Percentiles rank a stretch among this genome's conserved stretches.
phyloP scores from a whole-genome alignment of 2,113 vertebrate species.

The Natator depressus region DNA sequence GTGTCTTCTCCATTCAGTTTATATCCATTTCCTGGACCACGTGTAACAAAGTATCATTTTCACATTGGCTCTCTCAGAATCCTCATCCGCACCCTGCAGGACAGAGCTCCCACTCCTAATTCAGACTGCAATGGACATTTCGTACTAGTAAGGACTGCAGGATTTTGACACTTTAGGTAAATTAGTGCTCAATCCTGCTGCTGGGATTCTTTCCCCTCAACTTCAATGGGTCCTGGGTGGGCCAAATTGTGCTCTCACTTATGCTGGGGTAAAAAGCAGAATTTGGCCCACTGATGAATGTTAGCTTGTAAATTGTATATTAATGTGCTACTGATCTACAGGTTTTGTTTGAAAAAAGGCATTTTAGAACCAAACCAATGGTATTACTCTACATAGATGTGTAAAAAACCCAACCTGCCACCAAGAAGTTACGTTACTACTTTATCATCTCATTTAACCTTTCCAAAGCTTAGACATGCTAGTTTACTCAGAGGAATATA shows the following conservation, averaged over 20 bases:
- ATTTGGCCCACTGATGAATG: not conserved
- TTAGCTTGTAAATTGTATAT: not conserved
- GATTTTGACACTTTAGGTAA: not conserved
- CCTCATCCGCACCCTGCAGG: not conserved
- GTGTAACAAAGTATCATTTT: not conserved
- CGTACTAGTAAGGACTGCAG: not conserved
- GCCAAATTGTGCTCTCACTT: not conserved
- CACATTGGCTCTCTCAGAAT: not conserved
- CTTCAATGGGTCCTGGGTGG: not conserved
- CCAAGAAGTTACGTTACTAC: not conserved
- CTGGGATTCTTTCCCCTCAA: not conserved
- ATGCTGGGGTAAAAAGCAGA: not conserved
- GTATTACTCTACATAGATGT: not conserved
- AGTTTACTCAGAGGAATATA: not conserved
- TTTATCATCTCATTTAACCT: not conserved
- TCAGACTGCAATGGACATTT: not conserved
- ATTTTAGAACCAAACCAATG: not conserved
- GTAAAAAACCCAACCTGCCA: not conserved
- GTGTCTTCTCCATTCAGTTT: not conserved
- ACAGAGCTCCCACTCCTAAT: not conserved
- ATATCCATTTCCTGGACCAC: not conserved
- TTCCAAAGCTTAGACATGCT: not conserved
- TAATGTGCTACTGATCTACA: not conserved
- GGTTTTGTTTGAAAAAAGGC: constrained; percentile 5
- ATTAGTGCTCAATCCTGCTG: not conserved